Conservation (phyloP, 2,888 invertebrate genomes). For the Limenitis camilla region DNA sequence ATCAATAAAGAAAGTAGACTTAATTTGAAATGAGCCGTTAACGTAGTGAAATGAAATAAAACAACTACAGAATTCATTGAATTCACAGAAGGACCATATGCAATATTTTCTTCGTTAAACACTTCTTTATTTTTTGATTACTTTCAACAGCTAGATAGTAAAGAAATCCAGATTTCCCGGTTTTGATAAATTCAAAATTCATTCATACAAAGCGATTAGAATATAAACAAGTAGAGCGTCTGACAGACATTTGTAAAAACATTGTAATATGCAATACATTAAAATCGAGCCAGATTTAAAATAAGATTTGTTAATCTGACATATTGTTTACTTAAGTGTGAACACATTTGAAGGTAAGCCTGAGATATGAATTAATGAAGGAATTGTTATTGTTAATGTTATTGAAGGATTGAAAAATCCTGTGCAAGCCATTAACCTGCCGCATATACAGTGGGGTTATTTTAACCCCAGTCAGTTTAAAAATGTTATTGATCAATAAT, state of each 20-base stretch:
- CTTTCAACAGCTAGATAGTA: not conserved
- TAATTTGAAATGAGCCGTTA: not conserved
- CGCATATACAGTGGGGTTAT: too few species aligned
- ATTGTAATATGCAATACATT: constrained; percentile 12
- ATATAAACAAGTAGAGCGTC: constrained; percentile 7
- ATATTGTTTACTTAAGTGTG: not conserved
- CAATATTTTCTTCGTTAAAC: too few species aligned
- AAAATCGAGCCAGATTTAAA: constrained; percentile 9
- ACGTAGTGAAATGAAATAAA: too few species aligned
- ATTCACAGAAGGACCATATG: too few species aligned
- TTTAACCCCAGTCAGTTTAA: too few species aligned
- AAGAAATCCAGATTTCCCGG: not conserved
- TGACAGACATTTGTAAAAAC: constrained; percentile 6
- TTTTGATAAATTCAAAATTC: not conserved
- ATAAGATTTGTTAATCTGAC: not conserved
- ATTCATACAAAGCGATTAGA: constrained; percentile 7
- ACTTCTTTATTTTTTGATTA: too few species aligned
- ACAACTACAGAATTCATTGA: too few species aligned
- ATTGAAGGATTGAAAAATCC: too few species aligned
- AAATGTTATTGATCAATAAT: too few species aligned
- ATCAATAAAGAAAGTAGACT: not conserved
- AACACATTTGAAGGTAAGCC: not conserved
- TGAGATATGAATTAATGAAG: not conserved
- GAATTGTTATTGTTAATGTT: too few species aligned
- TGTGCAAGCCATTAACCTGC: too few species aligned